These are phyloP conservation scores for Planiliza haematocheilus DNA, from an alignment of 2,113 vertebrate genomes.

Conservation along the genomic window DNA sequence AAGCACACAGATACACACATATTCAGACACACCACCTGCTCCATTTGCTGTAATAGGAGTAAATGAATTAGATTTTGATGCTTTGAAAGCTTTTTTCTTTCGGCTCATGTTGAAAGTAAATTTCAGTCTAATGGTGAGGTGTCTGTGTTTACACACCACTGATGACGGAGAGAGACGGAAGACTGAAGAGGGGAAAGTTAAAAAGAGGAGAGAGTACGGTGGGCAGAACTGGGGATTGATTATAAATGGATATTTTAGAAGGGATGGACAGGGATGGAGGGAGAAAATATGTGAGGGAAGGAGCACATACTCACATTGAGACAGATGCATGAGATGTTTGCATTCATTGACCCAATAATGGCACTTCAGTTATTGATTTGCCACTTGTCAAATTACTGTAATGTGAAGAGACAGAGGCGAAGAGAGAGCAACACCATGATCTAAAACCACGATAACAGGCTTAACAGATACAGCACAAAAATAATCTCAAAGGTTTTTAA, in stretches of 20 bases:
- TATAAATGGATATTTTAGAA: slow-evolving; percentile 35
- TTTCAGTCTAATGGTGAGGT: slow-evolving; percentile 56
- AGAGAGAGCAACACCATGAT: not conserved
- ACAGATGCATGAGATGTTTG: slow-evolving; percentile 28
- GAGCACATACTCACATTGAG: not conserved
- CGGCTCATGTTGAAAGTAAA: slow-evolving; percentile 62
- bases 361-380: slow-evolving; percentile 71
- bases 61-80: slow-evolving; percentile 65
- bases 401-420: slow-evolving; percentile 20
- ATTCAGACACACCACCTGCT: slow-evolving; percentile 44
- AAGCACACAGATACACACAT: slow-evolving; percentile 7
- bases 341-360: slow-evolving; percentile 51
- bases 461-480: no score
- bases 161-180: slow-evolving; percentile 22
- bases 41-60: slow-evolving; percentile 53
- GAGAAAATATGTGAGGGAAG: not conserved
- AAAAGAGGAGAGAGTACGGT: not conserved
- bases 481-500: no score
- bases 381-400: slow-evolving; percentile 71
- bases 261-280: not conserved
- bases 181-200: slow-evolving; percentile 1
- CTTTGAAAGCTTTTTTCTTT: slow-evolving; percentile 73
- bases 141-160: slow-evolving; percentile 49
- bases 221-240: slow-evolving; percentile 10
- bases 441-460: not conserved